phyloP scores from a whole-genome alignment of 2,888 invertebrate species.

The Drosophila aldrichi region DNA sequence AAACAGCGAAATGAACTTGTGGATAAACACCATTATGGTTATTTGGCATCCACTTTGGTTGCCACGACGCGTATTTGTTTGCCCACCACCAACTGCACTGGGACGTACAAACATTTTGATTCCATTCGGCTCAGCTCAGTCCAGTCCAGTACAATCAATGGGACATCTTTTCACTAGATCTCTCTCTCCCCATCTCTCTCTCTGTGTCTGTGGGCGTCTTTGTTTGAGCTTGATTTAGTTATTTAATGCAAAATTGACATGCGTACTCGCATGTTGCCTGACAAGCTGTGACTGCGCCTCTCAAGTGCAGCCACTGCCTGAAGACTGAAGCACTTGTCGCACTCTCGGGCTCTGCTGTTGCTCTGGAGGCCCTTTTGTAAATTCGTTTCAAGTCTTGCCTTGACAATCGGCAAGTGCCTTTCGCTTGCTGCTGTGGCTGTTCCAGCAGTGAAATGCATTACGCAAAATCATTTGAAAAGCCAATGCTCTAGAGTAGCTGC shows the following conservation, averaged over 20 bases:
- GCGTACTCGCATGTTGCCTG: constrained; percentile 40
- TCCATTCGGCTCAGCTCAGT: neutral
- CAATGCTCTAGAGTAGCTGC: neutral
- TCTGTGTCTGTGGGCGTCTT: constrained; percentile 21
- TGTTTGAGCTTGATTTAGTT: constrained; percentile 73
- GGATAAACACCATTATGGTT: constrained; percentile 82
- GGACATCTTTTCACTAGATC: constrained; percentile 36
- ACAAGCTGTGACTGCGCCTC: constrained; percentile 30
- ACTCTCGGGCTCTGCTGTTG: constrained; percentile 2
- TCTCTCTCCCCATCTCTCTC: constrained; percentile 16
- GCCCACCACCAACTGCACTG: constrained; percentile 48
- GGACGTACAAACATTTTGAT: constrained; percentile 52
- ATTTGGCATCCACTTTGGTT: constrained; percentile 79
- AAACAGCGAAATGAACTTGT: constrained; percentile 82
- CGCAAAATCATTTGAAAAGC: neutral
- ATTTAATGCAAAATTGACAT: constrained; percentile 75
- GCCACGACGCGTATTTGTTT: constrained; percentile 63
- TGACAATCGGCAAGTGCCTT: constrained; percentile 21
- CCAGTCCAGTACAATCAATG: neutral
- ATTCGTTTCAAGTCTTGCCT: constrained; percentile 14
- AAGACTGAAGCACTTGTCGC: constrained; percentile 33
- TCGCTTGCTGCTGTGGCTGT: constrained; percentile 12
- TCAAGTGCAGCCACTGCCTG: constrained; percentile 23
- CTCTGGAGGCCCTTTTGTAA: constrained; percentile 14
- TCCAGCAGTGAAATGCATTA: constrained; percentile 15